Percentiles rank a stretch among this genome's conserved stretches.
Evolutionary conservation across 2,113 vertebrate species (phyloP).

Genomic region (Psammodynastes pulverulentus): DNA sequence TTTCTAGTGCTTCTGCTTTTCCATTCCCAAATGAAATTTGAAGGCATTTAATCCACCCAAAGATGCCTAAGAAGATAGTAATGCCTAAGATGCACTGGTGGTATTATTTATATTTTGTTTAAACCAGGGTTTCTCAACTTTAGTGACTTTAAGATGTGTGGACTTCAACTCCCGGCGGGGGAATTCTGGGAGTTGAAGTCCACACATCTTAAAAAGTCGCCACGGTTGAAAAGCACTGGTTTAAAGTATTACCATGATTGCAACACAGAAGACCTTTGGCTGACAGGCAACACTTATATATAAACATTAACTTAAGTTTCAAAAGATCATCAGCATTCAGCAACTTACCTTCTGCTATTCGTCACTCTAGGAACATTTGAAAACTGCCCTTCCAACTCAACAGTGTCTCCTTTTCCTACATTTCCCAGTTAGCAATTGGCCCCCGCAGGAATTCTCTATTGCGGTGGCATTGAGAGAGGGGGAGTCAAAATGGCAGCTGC

Average conservation of each 20-base stretch:
- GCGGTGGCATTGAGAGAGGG: background rate
- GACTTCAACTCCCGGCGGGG: background rate
- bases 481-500: background rate
- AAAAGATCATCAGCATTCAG: background rate
- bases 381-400: background rate
- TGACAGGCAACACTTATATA: background rate
- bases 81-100: background rate
- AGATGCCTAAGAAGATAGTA: background rate
- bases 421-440: background rate
- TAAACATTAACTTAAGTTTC: background rate
- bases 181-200: background rate
- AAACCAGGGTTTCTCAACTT: background rate
- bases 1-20: background rate
- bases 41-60: background rate
- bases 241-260: background rate
- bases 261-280: background rate
- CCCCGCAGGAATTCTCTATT: background rate
- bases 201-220: background rate
- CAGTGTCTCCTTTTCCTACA: background rate
- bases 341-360: background rate
- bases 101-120: background rate
- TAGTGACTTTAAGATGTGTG: background rate
- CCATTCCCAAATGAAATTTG: background rate
- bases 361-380: background rate
- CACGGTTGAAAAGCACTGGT: background rate